A percentile compares a stretch with the other conserved stretches of the same genome.
phyloP scores from a whole-genome alignment of 2,888 invertebrate genomes.

The Bugulina stolonifera region DNA sequence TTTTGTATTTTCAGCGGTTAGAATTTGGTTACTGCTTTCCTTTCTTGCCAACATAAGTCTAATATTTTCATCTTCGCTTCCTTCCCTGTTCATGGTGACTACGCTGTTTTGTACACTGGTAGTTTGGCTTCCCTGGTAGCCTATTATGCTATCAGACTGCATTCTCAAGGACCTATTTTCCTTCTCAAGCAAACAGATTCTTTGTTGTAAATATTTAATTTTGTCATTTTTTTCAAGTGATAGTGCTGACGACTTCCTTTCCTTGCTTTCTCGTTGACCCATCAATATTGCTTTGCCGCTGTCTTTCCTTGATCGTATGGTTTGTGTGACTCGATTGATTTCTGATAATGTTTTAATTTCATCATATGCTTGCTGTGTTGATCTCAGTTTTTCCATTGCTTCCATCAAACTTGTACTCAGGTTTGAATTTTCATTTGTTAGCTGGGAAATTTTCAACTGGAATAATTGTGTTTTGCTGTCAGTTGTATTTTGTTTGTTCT shows the following conservation, averaged over 20 bases:
- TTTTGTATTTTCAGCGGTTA: conserved; percentile 11
- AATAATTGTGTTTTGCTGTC: too few species aligned
- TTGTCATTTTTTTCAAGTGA: not conserved
- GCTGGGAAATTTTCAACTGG: not conserved
- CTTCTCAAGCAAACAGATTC: not conserved
- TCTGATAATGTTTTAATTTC: not conserved
- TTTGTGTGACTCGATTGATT: not conserved
- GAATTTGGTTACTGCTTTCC: conserved; percentile 19
- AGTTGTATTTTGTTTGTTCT: too few species aligned
- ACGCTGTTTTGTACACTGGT: not conserved
- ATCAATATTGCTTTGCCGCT: conserved; percentile 6
- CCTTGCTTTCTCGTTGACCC: not conserved
- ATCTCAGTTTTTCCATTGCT: not conserved
- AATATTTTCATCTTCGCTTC: not conserved
- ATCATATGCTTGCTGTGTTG: not conserved
- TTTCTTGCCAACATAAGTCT: not conserved
- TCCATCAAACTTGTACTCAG: not conserved
- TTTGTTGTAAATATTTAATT: not conserved
- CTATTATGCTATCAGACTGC: not conserved
- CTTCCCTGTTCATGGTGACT: not conserved
- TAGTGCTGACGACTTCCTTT: not conserved
- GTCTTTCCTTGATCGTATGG: not conserved
- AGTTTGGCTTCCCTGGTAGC: not conserved
- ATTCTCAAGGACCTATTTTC: not conserved
- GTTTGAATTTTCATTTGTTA: not conserved